Base-by-base conservation (phyloP, 1,140 invertebrate genomes). In the Charaxes varanes region DNA sequence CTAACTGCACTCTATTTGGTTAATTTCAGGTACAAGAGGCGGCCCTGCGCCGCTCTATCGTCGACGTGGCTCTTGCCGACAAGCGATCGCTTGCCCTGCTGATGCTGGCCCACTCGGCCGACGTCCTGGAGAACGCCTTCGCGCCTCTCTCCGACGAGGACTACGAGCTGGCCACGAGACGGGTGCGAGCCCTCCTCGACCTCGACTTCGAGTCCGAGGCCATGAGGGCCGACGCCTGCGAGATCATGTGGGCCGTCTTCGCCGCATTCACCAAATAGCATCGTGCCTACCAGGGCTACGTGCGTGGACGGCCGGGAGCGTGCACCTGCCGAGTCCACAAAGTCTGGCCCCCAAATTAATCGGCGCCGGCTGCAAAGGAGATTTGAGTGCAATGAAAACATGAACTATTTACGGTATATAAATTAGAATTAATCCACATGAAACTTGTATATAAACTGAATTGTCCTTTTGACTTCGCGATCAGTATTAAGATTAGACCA, bases 71-170 rank as follows among this genome's bases (percentile, higher is more conserved):
- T 59, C 91, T 97, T 38, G 99, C 99, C 91, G 97, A 99, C 67
- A 96, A 94, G 73, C 88, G 98, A 26, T 92, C 95, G 49, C 82
- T 99, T 48, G 92, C 97, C 11, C 86, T 99, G 30, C 91, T 99
- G 61, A 94, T 98, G 74, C 86, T 99, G 33, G 96, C 97, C 11
- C 97, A 99, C 82, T 95, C 97, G 7, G 97, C 97, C 28, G 98
- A 99, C 85, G 98, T 99, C 7, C 86, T 99, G 3, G 98, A 99
- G 86, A 99, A 99, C 86, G 98, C 98, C n/a, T 99, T 99, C 86
- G 96, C 95, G 11, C 97, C 97, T 1, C 87, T 99, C 1, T 98
- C 95, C 22, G 97, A 99, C 79, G 97, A 99, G 66, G 97, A 99
- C 78, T 99, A 99, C 76, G 98, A 99, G 86, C 85, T 99, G 43